Percentiles rank a stretch among this genome's conserved stretches.
Evolutionary conservation across 2,113 vertebrate genomes (phyloP).

Genomic region (Caracal caracal): DNA sequence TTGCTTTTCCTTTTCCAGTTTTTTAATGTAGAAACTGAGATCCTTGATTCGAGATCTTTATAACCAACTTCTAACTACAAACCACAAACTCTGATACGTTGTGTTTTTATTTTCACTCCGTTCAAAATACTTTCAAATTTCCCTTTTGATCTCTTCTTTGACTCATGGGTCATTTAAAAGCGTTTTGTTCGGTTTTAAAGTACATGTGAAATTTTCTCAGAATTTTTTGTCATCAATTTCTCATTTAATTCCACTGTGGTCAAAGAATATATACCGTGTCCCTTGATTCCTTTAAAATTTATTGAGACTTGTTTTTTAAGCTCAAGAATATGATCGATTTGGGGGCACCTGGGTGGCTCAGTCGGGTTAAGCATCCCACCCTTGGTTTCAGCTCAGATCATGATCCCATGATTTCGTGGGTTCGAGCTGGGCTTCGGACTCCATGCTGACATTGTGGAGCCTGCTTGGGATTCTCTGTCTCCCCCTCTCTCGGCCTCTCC

Average conservation of each 20-base stretch:
- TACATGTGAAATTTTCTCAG: neutral
- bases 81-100: neutral
- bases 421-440: too few species aligned
- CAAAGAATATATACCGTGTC: neutral
- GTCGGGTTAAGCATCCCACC: too few species aligned
- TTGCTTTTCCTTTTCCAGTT: neutral
- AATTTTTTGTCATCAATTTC: neutral
- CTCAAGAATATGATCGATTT: neutral
- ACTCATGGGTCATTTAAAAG: neutral
- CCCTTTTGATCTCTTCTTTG: neutral
- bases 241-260: neutral
- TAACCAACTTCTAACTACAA: neutral
- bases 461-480: too few species aligned
- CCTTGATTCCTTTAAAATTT: neutral
- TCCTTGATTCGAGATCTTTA: neutral
- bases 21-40: neutral
- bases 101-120: neutral
- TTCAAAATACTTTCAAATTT: constrained; percentile 4
- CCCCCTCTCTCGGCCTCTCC: too few species aligned
- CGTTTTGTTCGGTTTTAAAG: neutral
- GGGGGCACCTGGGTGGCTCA: too few species aligned
- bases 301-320: neutral
- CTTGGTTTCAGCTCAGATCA: too few species aligned
- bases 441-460: too few species aligned
- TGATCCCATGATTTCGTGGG: too few species aligned